Conservation (phyloP, 23 tunicate species). For the Clavelina lepadiformis region DNA sequence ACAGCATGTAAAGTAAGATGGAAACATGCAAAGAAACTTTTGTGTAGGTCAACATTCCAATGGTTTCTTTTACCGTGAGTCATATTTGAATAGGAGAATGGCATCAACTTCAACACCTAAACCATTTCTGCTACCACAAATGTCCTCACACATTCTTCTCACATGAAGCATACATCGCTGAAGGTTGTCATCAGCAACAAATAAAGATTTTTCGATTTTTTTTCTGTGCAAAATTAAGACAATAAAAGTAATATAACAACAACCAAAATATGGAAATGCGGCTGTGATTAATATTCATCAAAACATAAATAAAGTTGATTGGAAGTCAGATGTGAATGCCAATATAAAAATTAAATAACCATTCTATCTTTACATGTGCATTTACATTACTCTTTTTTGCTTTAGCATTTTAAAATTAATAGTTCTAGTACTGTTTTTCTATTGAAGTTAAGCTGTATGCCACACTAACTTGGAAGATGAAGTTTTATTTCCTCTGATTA, state of each 20-base stretch:
- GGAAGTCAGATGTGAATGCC: no score
- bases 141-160: conserved; percentile 62
- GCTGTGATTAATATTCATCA: background rate
- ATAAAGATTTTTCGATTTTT: conserved; percentile 13
- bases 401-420: background rate
- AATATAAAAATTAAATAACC: no score
- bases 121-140: conserved; percentile 85
- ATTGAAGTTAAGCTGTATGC: background rate
- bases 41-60: no score
- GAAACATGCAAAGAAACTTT: no score
- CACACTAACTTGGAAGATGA: conserved; percentile 29
- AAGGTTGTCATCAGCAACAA: conserved; percentile 41
- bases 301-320: no score
- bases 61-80: conserved; percentile 58
- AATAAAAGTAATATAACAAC: no score
- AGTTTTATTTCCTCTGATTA: conserved; percentile 42
- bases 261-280: no score
- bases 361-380: no score
- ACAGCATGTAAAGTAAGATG: no score
- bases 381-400: no score
- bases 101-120: conserved; percentile 71
- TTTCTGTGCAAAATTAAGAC: no score
- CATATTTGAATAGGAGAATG: conserved; percentile 47
- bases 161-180: conserved; percentile 57
- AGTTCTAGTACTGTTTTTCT: background rate